Base-by-base conservation (phyloP, 2,888 invertebrate genomes). In the Leptinotarsa juncta region DNA sequence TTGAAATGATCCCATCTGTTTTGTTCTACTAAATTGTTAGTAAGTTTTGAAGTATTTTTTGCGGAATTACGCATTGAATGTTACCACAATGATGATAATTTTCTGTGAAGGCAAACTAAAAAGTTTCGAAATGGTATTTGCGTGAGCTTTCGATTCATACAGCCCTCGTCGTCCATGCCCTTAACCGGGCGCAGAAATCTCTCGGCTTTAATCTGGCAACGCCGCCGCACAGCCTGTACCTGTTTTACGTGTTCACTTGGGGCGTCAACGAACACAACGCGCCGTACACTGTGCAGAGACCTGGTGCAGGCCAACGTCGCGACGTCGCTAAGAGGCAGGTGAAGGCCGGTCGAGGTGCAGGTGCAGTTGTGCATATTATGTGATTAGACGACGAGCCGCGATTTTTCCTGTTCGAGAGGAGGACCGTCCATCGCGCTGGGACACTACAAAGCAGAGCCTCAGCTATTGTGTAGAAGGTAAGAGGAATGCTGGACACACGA, bases 221-320 rank as follows among this genome's bases (percentile, higher is more conserved):
- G 60, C 65, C 70, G 70, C 70, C 70, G 75, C 75, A 75, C 75
- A 70, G 70, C 72, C 72, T 70, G 72, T 75, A 70, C 75, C 75
- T 72, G 72, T 72, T 72, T 74, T 74, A 75, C 74, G 74, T 74
- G 74, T 74, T 74, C 74, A 72, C 72, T 75, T 72, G 75, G 75
- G 70, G 72, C 75, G 75, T 72, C 72, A 67, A 62, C 72, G 73
- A 66, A 68, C 72, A 72, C 75, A 75, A 72, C 72, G 72, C 75
- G 75, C 75, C 72, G 75, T 72, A 75, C 75, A 62, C 72, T 70
- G 75, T 72, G 72, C 70, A 70, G 72, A 72, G 65, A 75, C 75
- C 72, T 72, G 72, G 75, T 75, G 75, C 75, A 72, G 68, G 74
- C 72, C 75, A 67, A 53, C 75, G 75, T 73, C 75, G 75, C 72